Conservation (phyloP, 1,140 invertebrate species). For the Megalonaias nervosa region DNA sequence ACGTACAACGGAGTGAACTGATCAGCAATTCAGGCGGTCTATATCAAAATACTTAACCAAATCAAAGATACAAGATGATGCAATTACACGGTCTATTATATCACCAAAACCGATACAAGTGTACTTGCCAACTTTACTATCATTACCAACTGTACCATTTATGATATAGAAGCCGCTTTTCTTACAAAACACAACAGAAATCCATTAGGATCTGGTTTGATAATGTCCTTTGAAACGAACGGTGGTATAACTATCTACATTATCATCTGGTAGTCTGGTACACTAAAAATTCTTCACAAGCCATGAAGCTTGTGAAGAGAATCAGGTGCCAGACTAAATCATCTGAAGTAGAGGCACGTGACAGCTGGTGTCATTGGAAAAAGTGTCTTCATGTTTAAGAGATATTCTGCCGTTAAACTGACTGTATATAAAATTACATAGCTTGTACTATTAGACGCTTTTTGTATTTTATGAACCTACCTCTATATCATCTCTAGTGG, state of each 20-base stretch:
- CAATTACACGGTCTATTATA: constrained; percentile 5
- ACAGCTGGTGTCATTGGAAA: background rate
- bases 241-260: background rate
- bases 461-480: no score
- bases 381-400: background rate
- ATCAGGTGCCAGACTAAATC: no score
- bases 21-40: constrained; percentile 7
- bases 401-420: no score
- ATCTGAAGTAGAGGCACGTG: background rate
- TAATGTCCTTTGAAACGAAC: background rate
- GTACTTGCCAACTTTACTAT: background rate
- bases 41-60: constrained; percentile 1
- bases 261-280: background rate
- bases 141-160: constrained; percentile 1
- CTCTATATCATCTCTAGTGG: no score
- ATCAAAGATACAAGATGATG: background rate
- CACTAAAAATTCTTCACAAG: no score
- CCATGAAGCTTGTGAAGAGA: no score
- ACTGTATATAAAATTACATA: no score
- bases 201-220: background rate
- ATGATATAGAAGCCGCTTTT: background rate
- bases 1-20: constrained; percentile 4
- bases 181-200: constrained; percentile 2
- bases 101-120: background rate
- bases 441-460: no score